These are phyloP conservation scores for Kuschelorhynchus macadamiae DNA, from an alignment of 2,888 invertebrate genomes.

Conservation along the genomic window DNA sequence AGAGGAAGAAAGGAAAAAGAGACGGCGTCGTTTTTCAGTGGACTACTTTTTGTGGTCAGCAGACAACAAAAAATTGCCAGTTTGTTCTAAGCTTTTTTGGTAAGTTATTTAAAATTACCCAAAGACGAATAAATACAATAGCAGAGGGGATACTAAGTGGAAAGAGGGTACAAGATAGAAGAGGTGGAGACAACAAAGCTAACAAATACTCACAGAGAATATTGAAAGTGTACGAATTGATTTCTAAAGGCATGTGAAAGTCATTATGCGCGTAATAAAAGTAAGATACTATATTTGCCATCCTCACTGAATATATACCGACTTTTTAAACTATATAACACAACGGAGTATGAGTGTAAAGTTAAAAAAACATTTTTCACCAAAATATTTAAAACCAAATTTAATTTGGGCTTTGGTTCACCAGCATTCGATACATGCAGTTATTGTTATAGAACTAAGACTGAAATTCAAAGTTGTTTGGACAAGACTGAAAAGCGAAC, in stretches of 20 bases:
- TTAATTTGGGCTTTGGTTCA: slow-evolving; percentile 27
- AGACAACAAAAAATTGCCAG: slow-evolving; percentile 6
- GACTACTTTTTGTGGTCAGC: slow-evolving; percentile 10
- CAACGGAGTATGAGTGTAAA: no score
- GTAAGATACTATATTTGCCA: no score
- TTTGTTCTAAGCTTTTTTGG: slow-evolving; percentile 24
- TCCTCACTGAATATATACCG: slow-evolving; percentile 20
- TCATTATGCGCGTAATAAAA: no score
- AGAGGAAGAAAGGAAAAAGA: slow-evolving; percentile 19
- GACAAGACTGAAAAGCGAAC: no score
- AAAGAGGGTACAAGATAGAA: slow-evolving; percentile 22
- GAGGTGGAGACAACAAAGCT: slow-evolving; percentile 25
- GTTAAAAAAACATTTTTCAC: slow-evolving; percentile 35
- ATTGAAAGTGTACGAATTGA: slow-evolving; percentile 23
- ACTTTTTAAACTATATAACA: slow-evolving; percentile 22
- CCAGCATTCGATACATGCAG: slow-evolving; percentile 17
- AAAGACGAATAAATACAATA: slow-evolving; percentile 11
- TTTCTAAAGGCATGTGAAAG: slow-evolving; percentile 28
- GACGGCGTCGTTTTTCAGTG: slow-evolving; percentile 7
- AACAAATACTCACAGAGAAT: slow-evolving; percentile 6
- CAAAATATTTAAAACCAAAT: slow-evolving; percentile 28
- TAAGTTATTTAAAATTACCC: neutral
- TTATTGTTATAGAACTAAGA: slow-evolving; percentile 10
- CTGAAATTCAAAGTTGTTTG: slow-evolving; percentile 10
- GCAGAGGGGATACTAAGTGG: slow-evolving; percentile 21